Evolutionary conservation across 92 coral and sea anemone species (phyloP), one percentile per base, ranked within the genome.

Genomic region (Porites divaricata): DNA sequence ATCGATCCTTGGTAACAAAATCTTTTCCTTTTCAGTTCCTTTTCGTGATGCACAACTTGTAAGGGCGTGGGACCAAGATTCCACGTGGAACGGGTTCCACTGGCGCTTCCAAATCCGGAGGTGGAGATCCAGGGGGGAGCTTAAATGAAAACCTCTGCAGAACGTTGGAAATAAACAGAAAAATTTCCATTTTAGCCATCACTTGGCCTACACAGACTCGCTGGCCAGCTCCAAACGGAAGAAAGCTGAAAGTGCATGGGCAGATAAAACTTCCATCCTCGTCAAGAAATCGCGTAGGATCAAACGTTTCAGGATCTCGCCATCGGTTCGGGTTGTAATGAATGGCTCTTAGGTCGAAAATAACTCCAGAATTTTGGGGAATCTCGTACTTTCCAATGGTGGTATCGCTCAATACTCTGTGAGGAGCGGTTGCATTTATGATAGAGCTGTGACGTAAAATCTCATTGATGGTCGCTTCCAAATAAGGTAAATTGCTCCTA

Each of bases 171-270:
- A 90, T 89, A 54, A 96, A 91, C 15, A 96, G 88, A 86, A 91
- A 92, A 24, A 90, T 89, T 50, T 92, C 91, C 13, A 94, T 92
- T 78, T 89, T 96, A 7, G 95, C 95, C 58, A 96, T 80, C 6
- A 88, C 57, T 23, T 94, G 95, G 11, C 98, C 98, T 64, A 92
- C 76, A 72, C 98, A 94, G 2, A 88, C 90, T 17, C 98, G 84
- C 35, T 95, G 88, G 19, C 98, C 98, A 1, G 89, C 94, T 5
- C 98, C 90, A 74, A 93, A 96, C 9, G 98, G 98, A 12, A 94
- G 84, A 54, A 81, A 96, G 63, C 98, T 94, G 50, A 88, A 85
- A 9, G 89, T 64, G 0, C 94, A 97, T 3, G 90, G 85, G 13
- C 86, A 84, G 61, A 77, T 41, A 54, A 85, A 91, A 53, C 74